These are phyloP conservation scores for Aproaerema taeniolella DNA, from an alignment of 2,888 invertebrate genomes.

Conservation along the genomic window DNA sequence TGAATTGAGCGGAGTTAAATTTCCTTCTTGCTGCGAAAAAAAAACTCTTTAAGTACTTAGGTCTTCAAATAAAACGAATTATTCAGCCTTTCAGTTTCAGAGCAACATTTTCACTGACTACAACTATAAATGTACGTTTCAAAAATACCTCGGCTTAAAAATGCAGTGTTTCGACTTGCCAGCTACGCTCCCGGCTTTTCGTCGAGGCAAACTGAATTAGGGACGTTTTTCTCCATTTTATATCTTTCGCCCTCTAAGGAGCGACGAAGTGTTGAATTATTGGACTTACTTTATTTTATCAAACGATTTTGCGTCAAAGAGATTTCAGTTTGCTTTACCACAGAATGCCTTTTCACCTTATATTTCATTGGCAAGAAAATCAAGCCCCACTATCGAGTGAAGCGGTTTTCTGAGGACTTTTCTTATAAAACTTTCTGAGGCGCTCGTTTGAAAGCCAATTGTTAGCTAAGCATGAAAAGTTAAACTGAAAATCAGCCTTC, in stretches of 20 bases:
- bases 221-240: slow-evolving; percentile 69
- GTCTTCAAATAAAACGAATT: too few relatives aligned
- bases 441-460: background rate
- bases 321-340: slow-evolving; percentile 61
- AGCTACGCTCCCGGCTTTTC: slow-evolving; percentile 28
- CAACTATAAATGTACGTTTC: too few relatives aligned
- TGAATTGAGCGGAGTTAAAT: too few relatives aligned
- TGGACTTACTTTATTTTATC: slow-evolving; percentile 70
- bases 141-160: too few relatives aligned
- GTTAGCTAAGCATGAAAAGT: background rate
- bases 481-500: background rate
- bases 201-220: slow-evolving; percentile 66
- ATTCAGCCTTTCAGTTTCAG: too few relatives aligned
- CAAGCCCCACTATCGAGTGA: too few relatives aligned
- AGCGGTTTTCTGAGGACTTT: background rate
- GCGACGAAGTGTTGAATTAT: slow-evolving; percentile 70
- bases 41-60: too few relatives aligned
- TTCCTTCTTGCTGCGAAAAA: too few relatives aligned
- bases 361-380: slow-evolving; percentile 48
- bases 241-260: slow-evolving; percentile 58
- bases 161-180: slow-evolving; percentile 21
- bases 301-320: slow-evolving; percentile 55
- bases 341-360: slow-evolving; percentile 45
- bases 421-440: background rate
- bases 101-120: too few relatives aligned